These are phyloP conservation scores for Napeogenes sylphis DNA, from an alignment of 2,888 invertebrate species.

Conservation along the genomic window DNA sequence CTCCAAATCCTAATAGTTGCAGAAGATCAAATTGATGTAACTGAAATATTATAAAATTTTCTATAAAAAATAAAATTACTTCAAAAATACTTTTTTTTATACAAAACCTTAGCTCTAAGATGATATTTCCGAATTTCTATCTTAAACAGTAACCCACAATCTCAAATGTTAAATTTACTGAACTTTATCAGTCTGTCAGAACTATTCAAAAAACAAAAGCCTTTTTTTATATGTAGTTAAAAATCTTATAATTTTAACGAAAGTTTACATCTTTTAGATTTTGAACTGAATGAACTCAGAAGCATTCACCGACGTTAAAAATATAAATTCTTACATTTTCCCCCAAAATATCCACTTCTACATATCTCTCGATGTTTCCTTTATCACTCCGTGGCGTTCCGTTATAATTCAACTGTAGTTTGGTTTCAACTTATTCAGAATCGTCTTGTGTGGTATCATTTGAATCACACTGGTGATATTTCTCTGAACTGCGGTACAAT, in stretches of 20 bases:
- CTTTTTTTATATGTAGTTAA: no score
- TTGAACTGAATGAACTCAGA: no score
- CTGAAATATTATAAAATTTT: constrained; percentile 22
- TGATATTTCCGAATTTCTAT: no score
- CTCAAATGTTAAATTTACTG: no score
- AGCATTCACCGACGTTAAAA: no score
- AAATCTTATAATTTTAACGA: no score
- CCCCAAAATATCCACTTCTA: constrained; percentile 48
- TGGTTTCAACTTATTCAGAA: constrained; percentile 33
- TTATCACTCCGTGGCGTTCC: constrained; percentile 43
- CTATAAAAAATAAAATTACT: not conserved
- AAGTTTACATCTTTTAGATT: no score
- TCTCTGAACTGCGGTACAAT: constrained; percentile 37
- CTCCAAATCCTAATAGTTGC: constrained; percentile 28
- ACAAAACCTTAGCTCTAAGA: no score
- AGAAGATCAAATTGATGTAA: constrained; percentile 36
- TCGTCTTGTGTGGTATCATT: constrained; percentile 26
- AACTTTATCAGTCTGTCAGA: no score
- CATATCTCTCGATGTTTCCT: constrained; percentile 40
- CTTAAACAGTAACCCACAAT: no score
- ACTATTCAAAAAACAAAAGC: no score
- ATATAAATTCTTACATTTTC: constrained; percentile 53
- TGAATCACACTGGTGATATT: constrained; percentile 39
- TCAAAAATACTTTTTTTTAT: no score
- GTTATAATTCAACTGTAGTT: constrained; percentile 46